Evolutionary conservation across 2,888 invertebrate species (phyloP).

Genomic region (Ornithoptera priamus): DNA sequence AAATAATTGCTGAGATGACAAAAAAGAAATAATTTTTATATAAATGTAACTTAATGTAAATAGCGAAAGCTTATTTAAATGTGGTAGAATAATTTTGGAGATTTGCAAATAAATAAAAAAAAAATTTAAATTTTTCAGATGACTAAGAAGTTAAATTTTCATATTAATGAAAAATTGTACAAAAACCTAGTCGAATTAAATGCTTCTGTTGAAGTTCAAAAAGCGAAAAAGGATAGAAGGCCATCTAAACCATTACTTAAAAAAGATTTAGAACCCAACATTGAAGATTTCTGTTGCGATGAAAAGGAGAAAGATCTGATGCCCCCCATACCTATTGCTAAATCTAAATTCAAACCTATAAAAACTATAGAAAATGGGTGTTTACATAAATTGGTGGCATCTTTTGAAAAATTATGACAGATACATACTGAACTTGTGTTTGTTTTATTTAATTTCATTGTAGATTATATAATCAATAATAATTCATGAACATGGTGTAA

Average conservation of each 20-base stretch:
- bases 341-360: constrained; percentile 58
- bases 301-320: constrained; percentile 54
- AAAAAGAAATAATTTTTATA: too few relatives aligned
- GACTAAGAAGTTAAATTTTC: constrained; percentile 70
- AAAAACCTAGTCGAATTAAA: constrained; percentile 71
- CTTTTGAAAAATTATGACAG: constrained; percentile 63
- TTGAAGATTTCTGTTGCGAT: constrained; percentile 69
- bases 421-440: constrained; percentile 9
- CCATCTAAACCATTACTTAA: constrained; percentile 45
- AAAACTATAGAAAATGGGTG: constrained; percentile 54
- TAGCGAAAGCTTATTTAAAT: too few relatives aligned
- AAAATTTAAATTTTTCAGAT: constrained; percentile 50
- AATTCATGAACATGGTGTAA: too few relatives aligned
- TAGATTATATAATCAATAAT: neutral
- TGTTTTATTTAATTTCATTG: constrained; percentile 2
- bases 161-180: constrained; percentile 70
- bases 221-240: constrained; percentile 45
- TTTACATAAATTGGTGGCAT: constrained; percentile 58
- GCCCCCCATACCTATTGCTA: constrained; percentile 55
- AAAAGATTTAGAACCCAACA: constrained; percentile 68
- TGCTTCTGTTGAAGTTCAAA: constrained; percentile 50
- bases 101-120: too few relatives aligned
- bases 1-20: too few relatives aligned
- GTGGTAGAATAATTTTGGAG: too few relatives aligned
- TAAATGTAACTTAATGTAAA: too few relatives aligned